Percentiles rank a stretch among this genome's conserved stretches.
Conservation (phyloP, 1,140 invertebrate genomes). For the Hirudo medicinalis region DNA sequence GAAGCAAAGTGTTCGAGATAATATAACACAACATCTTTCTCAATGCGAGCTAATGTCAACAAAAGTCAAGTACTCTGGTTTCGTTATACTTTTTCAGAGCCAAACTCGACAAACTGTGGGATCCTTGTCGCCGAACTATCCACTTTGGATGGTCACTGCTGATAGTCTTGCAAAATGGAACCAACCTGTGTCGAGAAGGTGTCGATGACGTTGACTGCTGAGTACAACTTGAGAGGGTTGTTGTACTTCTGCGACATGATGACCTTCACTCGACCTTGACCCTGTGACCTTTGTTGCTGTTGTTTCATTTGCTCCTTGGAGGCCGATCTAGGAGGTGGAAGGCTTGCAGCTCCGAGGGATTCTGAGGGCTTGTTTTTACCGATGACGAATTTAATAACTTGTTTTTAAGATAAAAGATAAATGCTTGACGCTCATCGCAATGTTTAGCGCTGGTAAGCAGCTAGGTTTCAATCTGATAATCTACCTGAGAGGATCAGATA, state of each 20-base stretch:
- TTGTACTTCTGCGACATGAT: constrained; percentile 21
- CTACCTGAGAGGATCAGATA: too few species aligned
- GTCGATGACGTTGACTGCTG: constrained; percentile 16
- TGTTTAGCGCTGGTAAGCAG: too few species aligned
- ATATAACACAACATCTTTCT: too few species aligned
- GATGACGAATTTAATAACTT: not conserved
- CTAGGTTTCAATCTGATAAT: too few species aligned
- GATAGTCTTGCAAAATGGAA: not conserved
- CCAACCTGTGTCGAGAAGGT: constrained; percentile 14
- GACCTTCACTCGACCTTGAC: constrained; percentile 10
- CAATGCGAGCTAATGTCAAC: too few species aligned
- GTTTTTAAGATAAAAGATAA: not conserved
- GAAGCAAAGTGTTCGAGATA: too few species aligned
- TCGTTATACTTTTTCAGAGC: too few species aligned
- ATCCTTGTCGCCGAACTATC: too few species aligned
- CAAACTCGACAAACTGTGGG: too few species aligned
- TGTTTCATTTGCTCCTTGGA: constrained; percentile 18
- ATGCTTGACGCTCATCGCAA: too few species aligned
- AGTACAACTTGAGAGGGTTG: constrained; percentile 13
- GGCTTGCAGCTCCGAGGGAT: constrained; percentile 11
- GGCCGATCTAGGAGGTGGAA: constrained; percentile 16
- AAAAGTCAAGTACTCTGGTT: too few species aligned
- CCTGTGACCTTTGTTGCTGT: not conserved
- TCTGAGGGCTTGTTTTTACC: not conserved
- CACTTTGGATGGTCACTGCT: too few species aligned